phyloP scores from a whole-genome alignment of 2,888 invertebrate genomes.

The Cheilosia variabilis region DNA sequence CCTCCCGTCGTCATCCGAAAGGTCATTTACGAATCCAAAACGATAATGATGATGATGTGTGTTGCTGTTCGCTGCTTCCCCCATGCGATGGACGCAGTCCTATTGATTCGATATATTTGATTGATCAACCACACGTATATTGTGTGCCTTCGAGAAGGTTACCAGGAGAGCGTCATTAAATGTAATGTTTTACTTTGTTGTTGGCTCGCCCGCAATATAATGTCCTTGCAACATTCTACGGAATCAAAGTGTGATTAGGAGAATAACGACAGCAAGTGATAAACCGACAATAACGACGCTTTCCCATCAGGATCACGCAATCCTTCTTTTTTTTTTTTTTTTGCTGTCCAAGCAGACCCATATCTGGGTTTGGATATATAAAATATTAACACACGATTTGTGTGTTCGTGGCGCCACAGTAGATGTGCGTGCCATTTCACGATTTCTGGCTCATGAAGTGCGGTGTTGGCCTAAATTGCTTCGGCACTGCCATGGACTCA shows the following conservation, averaged over 20 bases:
- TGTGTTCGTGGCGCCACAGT: slow-evolving; percentile 55
- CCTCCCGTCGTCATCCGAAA: slow-evolving; percentile 44
- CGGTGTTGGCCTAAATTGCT: slow-evolving; percentile 60
- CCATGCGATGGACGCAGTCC: slow-evolving; percentile 35
- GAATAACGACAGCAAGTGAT: slow-evolving; percentile 59
- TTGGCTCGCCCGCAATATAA: slow-evolving; percentile 27
- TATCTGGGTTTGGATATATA: slow-evolving; percentile 48
- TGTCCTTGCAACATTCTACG: slow-evolving; percentile 57
- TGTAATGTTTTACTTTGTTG: slow-evolving; percentile 66
- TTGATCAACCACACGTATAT: slow-evolving; percentile 60
- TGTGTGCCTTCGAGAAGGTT: neutral
- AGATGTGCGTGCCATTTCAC: slow-evolving; percentile 75
- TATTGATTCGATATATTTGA: slow-evolving; percentile 57
- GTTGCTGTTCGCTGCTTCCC: slow-evolving; percentile 28
- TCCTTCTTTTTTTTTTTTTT: slow-evolving; percentile 62
- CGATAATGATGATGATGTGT: slow-evolving; percentile 67
- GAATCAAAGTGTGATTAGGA: slow-evolving; percentile 61
- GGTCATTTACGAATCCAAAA: slow-evolving; percentile 65
- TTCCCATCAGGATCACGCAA: slow-evolving; percentile 62
- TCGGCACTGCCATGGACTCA: slow-evolving; percentile 42
- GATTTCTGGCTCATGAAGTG: slow-evolving; percentile 58
- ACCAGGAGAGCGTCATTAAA: slow-evolving; percentile 54
- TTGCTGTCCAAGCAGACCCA: slow-evolving; percentile 4
- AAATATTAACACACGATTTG: slow-evolving; percentile 74
- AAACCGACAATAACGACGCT: slow-evolving; percentile 60